These are phyloP conservation scores for Colaptes auratus DNA, from an alignment of 2,113 vertebrate species.

Conservation along the genomic window DNA sequence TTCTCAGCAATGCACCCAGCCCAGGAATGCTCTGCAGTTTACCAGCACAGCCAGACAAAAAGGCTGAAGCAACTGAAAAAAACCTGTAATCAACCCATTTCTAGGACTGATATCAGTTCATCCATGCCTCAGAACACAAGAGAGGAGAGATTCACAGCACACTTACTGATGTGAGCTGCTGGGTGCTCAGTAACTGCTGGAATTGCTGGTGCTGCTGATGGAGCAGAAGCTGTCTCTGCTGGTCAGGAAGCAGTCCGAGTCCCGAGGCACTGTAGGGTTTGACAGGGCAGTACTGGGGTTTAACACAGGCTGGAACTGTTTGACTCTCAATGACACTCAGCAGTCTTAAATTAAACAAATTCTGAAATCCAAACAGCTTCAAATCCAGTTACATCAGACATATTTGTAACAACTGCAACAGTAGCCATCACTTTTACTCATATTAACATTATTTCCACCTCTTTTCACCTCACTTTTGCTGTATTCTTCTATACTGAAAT, in stretches of 20 bases:
- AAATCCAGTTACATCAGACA: neutral
- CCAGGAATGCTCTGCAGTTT: neutral
- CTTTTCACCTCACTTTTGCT: neutral
- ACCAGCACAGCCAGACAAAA: neutral
- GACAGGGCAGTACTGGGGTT: neutral
- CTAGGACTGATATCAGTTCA: neutral
- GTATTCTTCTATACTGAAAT: neutral
- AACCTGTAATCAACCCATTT: too few relatives aligned
- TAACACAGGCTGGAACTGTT: neutral
- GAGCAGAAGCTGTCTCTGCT: slow-evolving; percentile 90
- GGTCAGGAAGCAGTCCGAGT: slow-evolving; percentile 89
- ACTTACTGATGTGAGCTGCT: slow-evolving; percentile 90
- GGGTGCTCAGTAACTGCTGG: slow-evolving; percentile 91
- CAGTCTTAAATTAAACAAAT: neutral
- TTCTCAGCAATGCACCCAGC: neutral
- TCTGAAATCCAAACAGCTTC: neutral
- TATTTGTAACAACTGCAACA: neutral
- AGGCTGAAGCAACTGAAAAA: neutral
- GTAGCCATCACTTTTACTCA: neutral
- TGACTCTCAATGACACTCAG: neutral
- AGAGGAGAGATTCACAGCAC: neutral
- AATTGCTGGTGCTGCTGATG: slow-evolving; percentile 93
- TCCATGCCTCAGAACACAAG: neutral
- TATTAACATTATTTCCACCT: neutral
- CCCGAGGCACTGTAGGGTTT: slow-evolving; percentile 83